Base-by-base conservation (phyloP, 1,140 invertebrate genomes). In the Trachymyrmex cornetzi region DNA sequence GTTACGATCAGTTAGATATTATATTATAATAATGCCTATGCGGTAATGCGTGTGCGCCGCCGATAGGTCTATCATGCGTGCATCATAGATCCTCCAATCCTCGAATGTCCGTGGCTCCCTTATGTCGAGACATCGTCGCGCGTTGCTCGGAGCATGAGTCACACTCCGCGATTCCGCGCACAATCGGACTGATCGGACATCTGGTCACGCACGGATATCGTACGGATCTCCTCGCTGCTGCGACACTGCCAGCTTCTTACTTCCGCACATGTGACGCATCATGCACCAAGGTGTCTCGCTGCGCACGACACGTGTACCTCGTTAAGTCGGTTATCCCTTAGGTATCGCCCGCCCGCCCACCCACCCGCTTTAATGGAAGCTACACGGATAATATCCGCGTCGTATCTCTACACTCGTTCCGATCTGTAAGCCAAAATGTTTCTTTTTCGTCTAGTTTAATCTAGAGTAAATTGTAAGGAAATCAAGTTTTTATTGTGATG, bases 161-260 rank as follows among this genome's bases (percentile, higher is more conserved):
- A 94, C 84, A 94, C 85, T 90, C 89, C 75, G 24, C 89, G 69
- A 93, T 91, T 91, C 89, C 77, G 80, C 86, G 87, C 88, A 88
- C 93, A 87, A 91, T 34, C n/a, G n/a, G n/a, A 34, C 6, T n/a
- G n/a, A 34, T 88, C 85, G 90, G 90, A 90, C 93, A 94, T 94
- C 93, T 93, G 93, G 92, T 90, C 89, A 81, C 64, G 85, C 90
- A 81, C 88, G 64, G 77, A 89, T 90, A 9, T 48, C 72, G 57
- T n/a, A 1, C 69, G 30, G 50, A 34, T 34, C 5, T 34, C 30
- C 30, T 34, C 77, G 84, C 84, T 86, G 77, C 66, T 85, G 77
- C 44, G 55, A 50, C 63, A 67, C 44, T 48, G 34, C 63, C 77
- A 63, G 64, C 34, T 59, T 77, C 71, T 77, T 44, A 75, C 53